Base-by-base conservation (phyloP, 2,113 vertebrate genomes). In the Eretmochelys imbricata region DNA sequence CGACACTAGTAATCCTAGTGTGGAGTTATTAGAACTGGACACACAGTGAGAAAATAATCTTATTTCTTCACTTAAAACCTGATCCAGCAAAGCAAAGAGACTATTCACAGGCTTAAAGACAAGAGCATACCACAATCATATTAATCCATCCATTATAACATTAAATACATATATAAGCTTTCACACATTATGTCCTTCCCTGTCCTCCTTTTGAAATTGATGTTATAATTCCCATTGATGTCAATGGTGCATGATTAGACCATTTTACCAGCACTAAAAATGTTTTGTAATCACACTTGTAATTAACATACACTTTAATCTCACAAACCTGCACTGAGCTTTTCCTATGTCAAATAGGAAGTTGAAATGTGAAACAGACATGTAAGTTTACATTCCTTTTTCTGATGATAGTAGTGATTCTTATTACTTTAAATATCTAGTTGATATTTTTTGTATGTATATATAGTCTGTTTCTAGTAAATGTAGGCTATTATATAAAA, bases 281-380 rank as follows among this genome's bases (percentile, higher is more conserved):
- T 13, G 1, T 5, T 5, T 29, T 46, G 57, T 79, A 57, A 87
- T 82, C 5, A 12, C 3, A 8, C 50, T 84, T 65, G 35, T 82
- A 35, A 16, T 76, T 49, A 2, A 8, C 29, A 35, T 0, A 22
- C 4, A 2, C 38, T 78, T 65, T 17, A 2, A 46, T 55, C 65
- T 42, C 24, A 72, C 62, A 35, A 35, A 69, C 17, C 35, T 69
- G 17, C 65, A 38, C 65, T n/a, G 35, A 69, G 65, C 35, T n/a
- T 69, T 69, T 69, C 65, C 65, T 20, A 20, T 20, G 35, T 20
- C 65, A 69, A 17, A n/a, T n/a, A 38, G 7, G 31, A n/a, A 69
- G 35, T 38, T 69, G 14, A 69, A 69, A 19, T 8, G 4, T 69
- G n/a, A 38, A 69, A 38, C 65, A 69, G 35, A 69, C 35, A 69